Evolutionary conservation across 2,113 vertebrate species (phyloP).

Genomic region (Epinephelus fuscoguttatus): DNA sequence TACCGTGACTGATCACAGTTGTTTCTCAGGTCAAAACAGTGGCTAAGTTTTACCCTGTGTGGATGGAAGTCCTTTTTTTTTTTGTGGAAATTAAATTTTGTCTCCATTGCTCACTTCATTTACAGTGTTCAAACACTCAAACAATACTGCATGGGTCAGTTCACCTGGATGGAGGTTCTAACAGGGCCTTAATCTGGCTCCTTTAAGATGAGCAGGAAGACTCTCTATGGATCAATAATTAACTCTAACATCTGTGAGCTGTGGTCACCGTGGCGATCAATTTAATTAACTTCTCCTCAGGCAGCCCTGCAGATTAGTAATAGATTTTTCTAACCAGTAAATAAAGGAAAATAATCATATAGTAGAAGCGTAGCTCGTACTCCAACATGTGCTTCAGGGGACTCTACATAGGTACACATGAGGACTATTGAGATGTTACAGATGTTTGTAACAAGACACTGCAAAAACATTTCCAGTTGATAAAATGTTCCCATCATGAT

Average conservation of each 20-base stretch:
- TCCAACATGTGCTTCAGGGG: not conserved
- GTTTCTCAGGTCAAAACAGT: slow-evolving; percentile 24
- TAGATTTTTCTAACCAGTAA: slow-evolving; percentile 11
- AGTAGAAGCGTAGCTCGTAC: not conserved
- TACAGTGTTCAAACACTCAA: slow-evolving; percentile 9
- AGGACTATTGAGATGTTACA: not conserved
- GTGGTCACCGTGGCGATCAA: slow-evolving; percentile 15
- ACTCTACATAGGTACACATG: not conserved
- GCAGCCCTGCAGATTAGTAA: slow-evolving; percentile 19
- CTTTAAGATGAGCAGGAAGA: slow-evolving; percentile 23
- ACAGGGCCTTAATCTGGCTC: not conserved
- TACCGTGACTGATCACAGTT: not conserved
- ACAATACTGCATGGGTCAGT: slow-evolving; percentile 12
- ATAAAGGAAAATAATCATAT: not conserved
- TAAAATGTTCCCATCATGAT: slow-evolving; percentile 13
- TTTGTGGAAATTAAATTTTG: slow-evolving; percentile 16
- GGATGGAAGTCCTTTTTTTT: not conserved
- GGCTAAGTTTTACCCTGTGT: not conserved
- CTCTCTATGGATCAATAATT: slow-evolving; percentile 55
- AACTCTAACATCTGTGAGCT: slow-evolving; percentile 30
- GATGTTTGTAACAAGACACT: not conserved
- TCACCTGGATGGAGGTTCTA: not conserved
- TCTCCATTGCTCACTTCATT: slow-evolving; percentile 14
- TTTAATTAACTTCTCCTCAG: slow-evolving; percentile 41
- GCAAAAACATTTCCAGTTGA: not conserved